Evolutionary conservation across 2,113 vertebrate genomes (phyloP).

Genomic region (Heterocephalus glaber): DNA sequence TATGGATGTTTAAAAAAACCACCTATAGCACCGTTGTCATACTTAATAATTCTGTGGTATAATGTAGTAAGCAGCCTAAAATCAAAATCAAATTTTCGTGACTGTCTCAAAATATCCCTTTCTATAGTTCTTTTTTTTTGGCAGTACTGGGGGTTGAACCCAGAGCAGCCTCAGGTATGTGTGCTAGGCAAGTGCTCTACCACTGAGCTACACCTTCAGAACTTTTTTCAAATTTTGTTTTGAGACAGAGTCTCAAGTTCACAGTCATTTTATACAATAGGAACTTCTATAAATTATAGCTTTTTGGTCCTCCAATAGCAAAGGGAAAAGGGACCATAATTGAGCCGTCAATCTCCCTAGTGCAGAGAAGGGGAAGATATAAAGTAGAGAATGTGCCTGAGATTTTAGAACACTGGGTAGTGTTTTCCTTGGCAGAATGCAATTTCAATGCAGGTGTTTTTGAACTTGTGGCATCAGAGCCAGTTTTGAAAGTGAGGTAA

Average conservation of each 20-base stretch:
- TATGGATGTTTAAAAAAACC: background rate
- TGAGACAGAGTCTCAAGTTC: conserved; percentile 18
- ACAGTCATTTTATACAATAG: conserved; percentile 9
- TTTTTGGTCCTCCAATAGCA: background rate
- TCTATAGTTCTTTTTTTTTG: background rate
- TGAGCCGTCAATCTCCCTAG: background rate
- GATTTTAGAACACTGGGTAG: background rate
- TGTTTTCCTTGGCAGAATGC: conserved; percentile 19
- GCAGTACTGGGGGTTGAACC: background rate
- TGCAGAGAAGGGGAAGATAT: background rate
- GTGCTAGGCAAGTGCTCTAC: background rate
- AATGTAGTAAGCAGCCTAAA: background rate
- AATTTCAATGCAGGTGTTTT: background rate
- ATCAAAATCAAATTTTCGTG: background rate
- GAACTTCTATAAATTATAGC: conserved; percentile 5
- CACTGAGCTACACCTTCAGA: background rate
- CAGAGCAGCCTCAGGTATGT: background rate
- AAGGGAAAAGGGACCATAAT: background rate
- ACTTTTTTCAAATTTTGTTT: background rate
- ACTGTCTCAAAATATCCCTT: background rate
- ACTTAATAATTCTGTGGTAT: background rate
- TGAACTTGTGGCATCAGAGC: background rate
- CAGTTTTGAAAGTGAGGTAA: conserved; percentile 39
- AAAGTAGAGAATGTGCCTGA: background rate
- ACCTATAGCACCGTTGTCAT: background rate